A percentile compares a stretch with the other conserved stretches of the same genome.
Evolutionary conservation across 2,888 invertebrate species (phyloP).

Genomic region (Trimorus sp.): DNA sequence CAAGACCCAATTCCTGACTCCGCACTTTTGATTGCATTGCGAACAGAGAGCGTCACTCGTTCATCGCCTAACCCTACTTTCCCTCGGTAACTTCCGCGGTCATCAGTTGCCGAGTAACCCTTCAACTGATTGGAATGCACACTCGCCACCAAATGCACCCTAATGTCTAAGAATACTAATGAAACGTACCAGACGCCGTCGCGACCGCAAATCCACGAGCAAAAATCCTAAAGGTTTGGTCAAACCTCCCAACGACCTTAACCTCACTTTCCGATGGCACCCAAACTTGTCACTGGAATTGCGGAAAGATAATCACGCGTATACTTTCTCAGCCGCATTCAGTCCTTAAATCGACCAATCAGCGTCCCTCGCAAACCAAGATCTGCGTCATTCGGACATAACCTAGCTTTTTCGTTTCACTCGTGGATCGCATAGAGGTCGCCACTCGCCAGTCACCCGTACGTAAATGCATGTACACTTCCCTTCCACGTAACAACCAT

Average conservation of each 20-base stretch:
- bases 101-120: conserved; percentile 38
- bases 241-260: too few relatives aligned
- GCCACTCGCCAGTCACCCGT: conserved; percentile 42
- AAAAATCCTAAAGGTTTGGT: too few relatives aligned
- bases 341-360: too few relatives aligned
- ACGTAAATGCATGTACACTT: conserved; percentile 65
- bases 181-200: conserved; percentile 64
- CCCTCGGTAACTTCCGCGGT: conserved; percentile 22
- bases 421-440: conserved; percentile 28
- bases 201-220: neutral
- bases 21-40: conserved; percentile 54
- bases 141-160: conserved; percentile 73
- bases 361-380: too few relatives aligned
- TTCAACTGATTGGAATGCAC: conserved; percentile 73
- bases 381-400: too few relatives aligned
- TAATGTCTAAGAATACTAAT: conserved; percentile 71
- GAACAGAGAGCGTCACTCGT: conserved; percentile 59
- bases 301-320: too few relatives aligned
- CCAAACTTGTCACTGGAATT: too few relatives aligned
- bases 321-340: too few relatives aligned
- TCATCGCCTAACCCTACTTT: conserved; percentile 33
- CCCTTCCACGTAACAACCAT: conserved; percentile 9
- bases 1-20: neutral
- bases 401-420: too few relatives aligned
- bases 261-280: too few relatives aligned